Percentiles rank a stretch among this genome's conserved stretches.
Conservation (phyloP, 2,888 invertebrate genomes). For the Frankliniella intonsa region DNA sequence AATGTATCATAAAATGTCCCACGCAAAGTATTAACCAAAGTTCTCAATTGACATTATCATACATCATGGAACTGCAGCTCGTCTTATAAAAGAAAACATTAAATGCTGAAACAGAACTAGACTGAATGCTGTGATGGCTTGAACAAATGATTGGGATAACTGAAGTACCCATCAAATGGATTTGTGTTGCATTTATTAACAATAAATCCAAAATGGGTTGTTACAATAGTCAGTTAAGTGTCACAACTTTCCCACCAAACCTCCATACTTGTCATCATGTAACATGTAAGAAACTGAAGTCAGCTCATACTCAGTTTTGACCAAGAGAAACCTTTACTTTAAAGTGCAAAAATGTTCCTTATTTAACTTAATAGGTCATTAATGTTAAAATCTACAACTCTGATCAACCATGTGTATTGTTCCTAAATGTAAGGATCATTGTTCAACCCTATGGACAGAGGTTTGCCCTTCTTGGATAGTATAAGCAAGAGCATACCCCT, state of each 20-base stretch:
- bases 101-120: no score
- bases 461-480: background rate
- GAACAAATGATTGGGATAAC: background rate
- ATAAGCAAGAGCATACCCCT: background rate
- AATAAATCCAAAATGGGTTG: no score
- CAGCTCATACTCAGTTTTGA: background rate
- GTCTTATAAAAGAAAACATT: background rate
- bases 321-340: conserved; percentile 2
- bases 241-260: no score
- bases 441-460: background rate
- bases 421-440: conserved; percentile 6
- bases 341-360: conserved; percentile 4
- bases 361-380: background rate
- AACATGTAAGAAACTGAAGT: background rate
- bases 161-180: background rate
- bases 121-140: no score
- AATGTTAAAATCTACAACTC: background rate
- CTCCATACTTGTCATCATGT: no score
- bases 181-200: no score
- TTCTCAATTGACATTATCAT: background rate
- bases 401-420: conserved; percentile 25
- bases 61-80: background rate
- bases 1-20: background rate
- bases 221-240: no score
- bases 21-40: background rate